A percentile compares a stretch with the other conserved stretches of the same genome.
Evolutionary conservation across 1,140 invertebrate species (phyloP).

Genomic region (Drosophila ananassae): DNA sequence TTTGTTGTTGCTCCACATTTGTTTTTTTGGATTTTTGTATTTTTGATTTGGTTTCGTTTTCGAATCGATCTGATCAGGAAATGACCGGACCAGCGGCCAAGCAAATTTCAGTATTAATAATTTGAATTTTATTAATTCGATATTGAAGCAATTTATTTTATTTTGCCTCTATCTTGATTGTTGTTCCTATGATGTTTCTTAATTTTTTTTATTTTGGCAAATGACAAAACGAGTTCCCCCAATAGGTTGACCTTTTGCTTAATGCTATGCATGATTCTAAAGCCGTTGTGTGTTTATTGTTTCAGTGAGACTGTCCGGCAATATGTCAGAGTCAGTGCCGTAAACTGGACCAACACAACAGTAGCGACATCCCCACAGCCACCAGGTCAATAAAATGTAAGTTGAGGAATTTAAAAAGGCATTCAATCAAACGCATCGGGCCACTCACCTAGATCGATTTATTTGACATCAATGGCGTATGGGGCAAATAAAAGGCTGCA

Average conservation of each 20-base stretch:
- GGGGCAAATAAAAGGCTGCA: conserved; percentile 21
- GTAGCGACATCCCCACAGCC: conserved; percentile 13
- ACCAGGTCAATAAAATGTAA: conserved; percentile 50
- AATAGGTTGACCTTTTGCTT: conserved; percentile 65
- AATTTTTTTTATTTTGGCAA: conserved; percentile 41
- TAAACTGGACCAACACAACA: conserved; percentile 41
- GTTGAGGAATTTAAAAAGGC: conserved; percentile 46
- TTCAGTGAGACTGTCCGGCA: conserved; percentile 57
- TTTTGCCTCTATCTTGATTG: conserved; percentile 40
- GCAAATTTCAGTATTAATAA: conserved; percentile 53
- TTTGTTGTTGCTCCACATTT: conserved; percentile 8
- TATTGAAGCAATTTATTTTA: conserved; percentile 60
- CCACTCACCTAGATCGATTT: conserved; percentile 38
- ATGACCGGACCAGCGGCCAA: conserved; percentile 21
- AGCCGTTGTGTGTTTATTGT: conserved; percentile 40
- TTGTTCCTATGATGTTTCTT: conserved; percentile 15
- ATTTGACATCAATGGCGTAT: conserved; percentile 56
- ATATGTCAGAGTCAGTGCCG: conserved; percentile 58
- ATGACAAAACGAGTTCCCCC: conserved; percentile 62
- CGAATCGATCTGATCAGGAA: conserved; percentile 43
- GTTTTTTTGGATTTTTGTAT: conserved; percentile 12
- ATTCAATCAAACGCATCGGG: conserved; percentile 17
- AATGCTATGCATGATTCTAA: conserved; percentile 46
- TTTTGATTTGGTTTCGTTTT: conserved; percentile 10
- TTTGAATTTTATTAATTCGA: conserved; percentile 67